Evolutionary conservation across 2,113 vertebrate species (phyloP).

Genomic region (Melanerpes aurifrons): DNA sequence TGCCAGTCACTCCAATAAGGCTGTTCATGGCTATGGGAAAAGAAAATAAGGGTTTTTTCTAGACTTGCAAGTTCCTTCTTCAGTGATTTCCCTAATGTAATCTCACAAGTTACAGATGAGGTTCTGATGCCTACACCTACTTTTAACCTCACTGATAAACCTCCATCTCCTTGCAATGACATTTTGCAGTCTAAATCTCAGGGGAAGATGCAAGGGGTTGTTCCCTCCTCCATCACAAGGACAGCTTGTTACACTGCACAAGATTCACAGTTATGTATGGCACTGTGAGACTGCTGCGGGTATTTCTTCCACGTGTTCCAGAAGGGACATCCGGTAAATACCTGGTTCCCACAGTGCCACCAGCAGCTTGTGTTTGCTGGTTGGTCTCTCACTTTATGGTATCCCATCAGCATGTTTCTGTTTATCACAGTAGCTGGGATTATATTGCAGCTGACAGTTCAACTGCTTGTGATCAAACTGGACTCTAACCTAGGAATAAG

Average conservation of each 20-base stretch:
- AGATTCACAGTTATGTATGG: not conserved
- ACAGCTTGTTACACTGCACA: not conserved
- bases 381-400: not conserved
- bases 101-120: not conserved
- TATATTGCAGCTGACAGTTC: not conserved
- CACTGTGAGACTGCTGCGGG: not conserved
- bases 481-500: not conserved
- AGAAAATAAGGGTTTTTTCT: rapidly evolving
- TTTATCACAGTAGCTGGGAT: not conserved
- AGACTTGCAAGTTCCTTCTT: not conserved
- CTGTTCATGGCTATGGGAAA: not conserved
- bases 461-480: not conserved
- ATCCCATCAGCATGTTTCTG: not conserved
- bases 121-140: not conserved
- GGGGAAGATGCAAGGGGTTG: not conserved
- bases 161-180: not conserved
- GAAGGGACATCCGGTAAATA: not conserved
- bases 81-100: not conserved
- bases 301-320: not conserved
- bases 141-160: not conserved
- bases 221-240: not conserved
- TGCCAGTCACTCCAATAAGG: not conserved
- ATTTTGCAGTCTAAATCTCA: not conserved
- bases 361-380: not conserved
- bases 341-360: not conserved